A percentile compares a stretch with the other conserved stretches of the same genome.
Conservation (phyloP, 2,888 invertebrate species). For the Thymelicus sylvestris region DNA sequence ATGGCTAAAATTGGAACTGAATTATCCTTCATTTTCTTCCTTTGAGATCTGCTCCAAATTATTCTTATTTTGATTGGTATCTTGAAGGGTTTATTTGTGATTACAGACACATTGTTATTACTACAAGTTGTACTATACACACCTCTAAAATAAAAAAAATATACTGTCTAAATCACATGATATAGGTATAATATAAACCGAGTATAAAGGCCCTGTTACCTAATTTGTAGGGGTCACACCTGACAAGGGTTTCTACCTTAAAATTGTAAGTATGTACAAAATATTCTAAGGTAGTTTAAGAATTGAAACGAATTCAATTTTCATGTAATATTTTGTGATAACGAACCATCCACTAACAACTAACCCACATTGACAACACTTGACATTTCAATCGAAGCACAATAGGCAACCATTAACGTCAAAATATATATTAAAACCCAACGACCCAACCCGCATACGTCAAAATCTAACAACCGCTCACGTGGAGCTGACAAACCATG, state of each 20-base stretch:
- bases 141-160: too few species aligned
- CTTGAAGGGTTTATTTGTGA: neutral
- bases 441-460: constrained; percentile 25
- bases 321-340: neutral
- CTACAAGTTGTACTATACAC: neutral
- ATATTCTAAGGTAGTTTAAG: too few species aligned
- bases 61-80: constrained; percentile 13
- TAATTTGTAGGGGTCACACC: too few species aligned
- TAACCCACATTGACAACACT: constrained; percentile 10
- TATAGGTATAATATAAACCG: too few species aligned
- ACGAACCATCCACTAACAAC: constrained; percentile 5
- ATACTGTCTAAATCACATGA: too few species aligned
- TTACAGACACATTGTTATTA: neutral
- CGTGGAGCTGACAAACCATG: constrained; percentile 32
- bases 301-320: neutral
- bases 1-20: constrained; percentile 34
- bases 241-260: too few species aligned
- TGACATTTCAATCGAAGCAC: constrained; percentile 7
- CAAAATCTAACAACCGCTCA: constrained; percentile 21
- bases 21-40: constrained; percentile 35
- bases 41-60: constrained; percentile 2
- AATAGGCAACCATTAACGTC: constrained; percentile 27
- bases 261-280: too few species aligned
- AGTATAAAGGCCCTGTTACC: too few species aligned
- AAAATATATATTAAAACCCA: constrained; percentile 20